A percentile compares a stretch with the other conserved stretches of the same genome.
Conservation (phyloP, 2,113 vertebrate genomes). For the Passer montanus region DNA sequence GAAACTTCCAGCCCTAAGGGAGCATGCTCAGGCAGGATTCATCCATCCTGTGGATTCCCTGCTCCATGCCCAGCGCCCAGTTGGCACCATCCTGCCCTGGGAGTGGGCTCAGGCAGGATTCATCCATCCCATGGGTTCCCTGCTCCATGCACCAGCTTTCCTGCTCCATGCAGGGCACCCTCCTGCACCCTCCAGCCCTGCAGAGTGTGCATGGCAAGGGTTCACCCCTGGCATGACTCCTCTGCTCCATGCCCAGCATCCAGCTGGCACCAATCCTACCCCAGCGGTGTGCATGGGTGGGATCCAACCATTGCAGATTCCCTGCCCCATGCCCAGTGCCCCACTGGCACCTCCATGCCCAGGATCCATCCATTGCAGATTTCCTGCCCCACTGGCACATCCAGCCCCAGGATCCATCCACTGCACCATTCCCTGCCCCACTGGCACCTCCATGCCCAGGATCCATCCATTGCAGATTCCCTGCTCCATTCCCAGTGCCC, state of each 20-base stretch:
- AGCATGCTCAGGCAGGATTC: fast-evolving
- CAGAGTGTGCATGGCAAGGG: fast-evolving
- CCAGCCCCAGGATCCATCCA: background rate
- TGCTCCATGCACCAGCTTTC: background rate
- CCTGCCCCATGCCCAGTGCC: no score
- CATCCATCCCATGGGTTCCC: background rate
- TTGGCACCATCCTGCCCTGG: background rate
- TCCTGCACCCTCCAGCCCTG: background rate
- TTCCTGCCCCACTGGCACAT: no score
- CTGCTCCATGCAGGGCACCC: background rate
- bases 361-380: background rate
- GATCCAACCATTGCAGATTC: background rate
- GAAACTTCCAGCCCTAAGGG: background rate
- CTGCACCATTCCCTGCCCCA: background rate
- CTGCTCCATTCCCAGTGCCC: background rate
- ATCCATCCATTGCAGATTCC: fast-evolving
- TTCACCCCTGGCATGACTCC: fast-evolving
- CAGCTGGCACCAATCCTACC: background rate
- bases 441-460: background rate
- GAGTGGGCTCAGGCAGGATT: fast-evolving
- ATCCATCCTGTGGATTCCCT: background rate
- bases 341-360: no score
- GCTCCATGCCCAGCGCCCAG: fast-evolving
- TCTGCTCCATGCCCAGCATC: no score
- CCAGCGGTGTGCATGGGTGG: fast-evolving